These are phyloP conservation scores for Bettongia penicillata DNA, from an alignment of 2,113 vertebrate genomes.

Conservation along the genomic window DNA sequence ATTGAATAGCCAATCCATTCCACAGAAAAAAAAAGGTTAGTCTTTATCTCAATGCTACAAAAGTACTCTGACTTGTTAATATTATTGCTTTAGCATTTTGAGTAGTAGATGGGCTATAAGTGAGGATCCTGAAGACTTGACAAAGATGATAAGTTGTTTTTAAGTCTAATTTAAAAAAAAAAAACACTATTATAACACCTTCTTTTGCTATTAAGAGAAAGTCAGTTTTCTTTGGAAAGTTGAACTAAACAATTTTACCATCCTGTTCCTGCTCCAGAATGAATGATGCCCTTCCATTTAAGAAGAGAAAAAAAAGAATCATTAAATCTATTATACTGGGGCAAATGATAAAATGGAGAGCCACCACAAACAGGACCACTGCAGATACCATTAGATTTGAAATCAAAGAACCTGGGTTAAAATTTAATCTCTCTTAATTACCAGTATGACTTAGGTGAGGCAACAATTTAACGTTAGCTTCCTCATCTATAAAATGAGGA, in stretches of 20 bases:
- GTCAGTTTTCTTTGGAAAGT: neutral
- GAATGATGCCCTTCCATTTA: neutral
- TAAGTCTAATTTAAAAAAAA: slow-evolving; percentile 1
- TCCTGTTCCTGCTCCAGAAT: neutral
- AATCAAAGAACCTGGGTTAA: neutral
- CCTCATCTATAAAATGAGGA: neutral
- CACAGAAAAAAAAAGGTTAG: slow-evolving; percentile 19
- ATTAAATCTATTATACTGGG: neutral
- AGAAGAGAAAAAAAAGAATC: neutral
- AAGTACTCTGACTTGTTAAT: neutral
- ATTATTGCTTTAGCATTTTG: slow-evolving; percentile 57
- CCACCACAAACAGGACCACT: neutral
- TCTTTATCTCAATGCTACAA: slow-evolving; percentile 29
- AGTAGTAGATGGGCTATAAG: slow-evolving; percentile 23
- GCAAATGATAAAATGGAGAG: neutral
- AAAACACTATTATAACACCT: neutral
- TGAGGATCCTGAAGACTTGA: slow-evolving; percentile 7
- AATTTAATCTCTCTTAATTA: neutral
- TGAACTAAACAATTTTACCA: neutral
- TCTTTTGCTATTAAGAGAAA: neutral
- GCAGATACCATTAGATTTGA: neutral
- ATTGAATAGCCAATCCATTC: slow-evolving; percentile 38
- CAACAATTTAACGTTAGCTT: neutral
- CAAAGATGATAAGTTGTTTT: slow-evolving; percentile 18
- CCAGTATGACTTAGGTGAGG: neutral